These are phyloP conservation scores for Drosophila kanapiae DNA, from an alignment of 1,140 invertebrate genomes.

Conservation along the genomic window DNA sequence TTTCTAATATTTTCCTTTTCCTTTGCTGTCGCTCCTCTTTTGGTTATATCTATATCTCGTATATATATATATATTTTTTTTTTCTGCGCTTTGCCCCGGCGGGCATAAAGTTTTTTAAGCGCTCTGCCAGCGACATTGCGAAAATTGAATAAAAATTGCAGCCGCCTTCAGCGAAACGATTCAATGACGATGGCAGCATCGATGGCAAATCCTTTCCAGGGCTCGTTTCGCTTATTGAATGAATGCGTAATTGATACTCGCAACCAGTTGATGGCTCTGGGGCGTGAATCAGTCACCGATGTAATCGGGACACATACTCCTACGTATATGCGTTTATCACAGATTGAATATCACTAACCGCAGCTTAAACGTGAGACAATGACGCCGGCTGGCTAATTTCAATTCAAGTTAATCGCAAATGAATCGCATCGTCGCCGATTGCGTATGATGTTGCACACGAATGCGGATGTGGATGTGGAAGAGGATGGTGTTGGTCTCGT, in stretches of 20 bases:
- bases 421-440: conserved; percentile 39
- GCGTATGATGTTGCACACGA: conserved; percentile 24
- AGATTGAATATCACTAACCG: conserved; percentile 42
- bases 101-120: conserved; percentile 59
- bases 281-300: conserved; percentile 21
- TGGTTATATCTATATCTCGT: conserved; percentile 4
- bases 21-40: conserved; percentile 14
- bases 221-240: conserved; percentile 52
- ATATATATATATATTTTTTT: neutral
- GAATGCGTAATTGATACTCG: conserved; percentile 78
- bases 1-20: conserved; percentile 68
- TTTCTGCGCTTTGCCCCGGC: neutral
- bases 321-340: conserved; percentile 19
- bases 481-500: conserved; percentile 18
- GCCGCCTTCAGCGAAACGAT: conserved; percentile 45
- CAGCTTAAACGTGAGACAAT: conserved; percentile 48
- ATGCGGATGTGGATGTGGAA: conserved; percentile 22
- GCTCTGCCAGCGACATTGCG: conserved; percentile 32
- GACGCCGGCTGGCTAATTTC: conserved; percentile 62
- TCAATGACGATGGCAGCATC: conserved; percentile 28
- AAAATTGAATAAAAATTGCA: conserved; percentile 79
- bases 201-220: conserved; percentile 55
- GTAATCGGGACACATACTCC: conserved; percentile 13
- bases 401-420: conserved; percentile 74
- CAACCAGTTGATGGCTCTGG: conserved; percentile 48